Evolutionary conservation across 2,888 invertebrate species (phyloP).

Genomic region (Drosophila emarginata): DNA sequence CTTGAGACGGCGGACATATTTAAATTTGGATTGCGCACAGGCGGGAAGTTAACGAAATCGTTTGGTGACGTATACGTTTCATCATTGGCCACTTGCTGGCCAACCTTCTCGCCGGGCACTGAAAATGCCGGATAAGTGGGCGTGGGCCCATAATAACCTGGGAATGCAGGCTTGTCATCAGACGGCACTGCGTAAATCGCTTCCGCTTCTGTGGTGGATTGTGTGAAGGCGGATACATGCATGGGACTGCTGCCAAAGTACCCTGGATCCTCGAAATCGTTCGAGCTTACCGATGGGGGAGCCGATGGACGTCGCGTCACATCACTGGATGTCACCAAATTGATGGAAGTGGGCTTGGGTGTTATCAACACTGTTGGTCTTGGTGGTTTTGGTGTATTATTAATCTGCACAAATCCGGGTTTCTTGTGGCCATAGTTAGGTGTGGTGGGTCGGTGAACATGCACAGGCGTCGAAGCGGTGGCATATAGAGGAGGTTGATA

Average conservation of each 20-base stretch:
- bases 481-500: slow-evolving; percentile 69
- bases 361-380: slow-evolving; percentile 84
- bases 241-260: slow-evolving; percentile 78
- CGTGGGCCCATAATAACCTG: slow-evolving; percentile 81
- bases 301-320: slow-evolving; percentile 35
- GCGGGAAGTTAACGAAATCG: slow-evolving; percentile 91
- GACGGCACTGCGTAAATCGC: slow-evolving; percentile 69
- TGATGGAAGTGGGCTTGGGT: slow-evolving; percentile 85
- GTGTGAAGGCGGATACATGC: slow-evolving; percentile 57
- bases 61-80: slow-evolving; percentile 88
- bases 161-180: slow-evolving; percentile 80
- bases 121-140: slow-evolving; percentile 81
- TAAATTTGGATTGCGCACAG: slow-evolving; percentile 91
- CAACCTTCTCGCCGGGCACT: slow-evolving; percentile 78
- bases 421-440: slow-evolving; percentile 65
- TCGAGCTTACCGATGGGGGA: slow-evolving; percentile 67
- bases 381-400: slow-evolving; percentile 84
- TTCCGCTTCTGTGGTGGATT: slow-evolving; percentile 67
- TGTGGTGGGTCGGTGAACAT: slow-evolving; percentile 71
- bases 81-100: slow-evolving; percentile 61
- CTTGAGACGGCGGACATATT: slow-evolving; percentile 86
- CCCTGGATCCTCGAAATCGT: slow-evolving; percentile 82
- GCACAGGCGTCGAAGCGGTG: slow-evolving; percentile 79
- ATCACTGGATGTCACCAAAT: slow-evolving; percentile 66
- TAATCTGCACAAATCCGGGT: slow-evolving; percentile 79